Base-by-base conservation (phyloP, 1,140 invertebrate species). In the Pararge aegeria region DNA sequence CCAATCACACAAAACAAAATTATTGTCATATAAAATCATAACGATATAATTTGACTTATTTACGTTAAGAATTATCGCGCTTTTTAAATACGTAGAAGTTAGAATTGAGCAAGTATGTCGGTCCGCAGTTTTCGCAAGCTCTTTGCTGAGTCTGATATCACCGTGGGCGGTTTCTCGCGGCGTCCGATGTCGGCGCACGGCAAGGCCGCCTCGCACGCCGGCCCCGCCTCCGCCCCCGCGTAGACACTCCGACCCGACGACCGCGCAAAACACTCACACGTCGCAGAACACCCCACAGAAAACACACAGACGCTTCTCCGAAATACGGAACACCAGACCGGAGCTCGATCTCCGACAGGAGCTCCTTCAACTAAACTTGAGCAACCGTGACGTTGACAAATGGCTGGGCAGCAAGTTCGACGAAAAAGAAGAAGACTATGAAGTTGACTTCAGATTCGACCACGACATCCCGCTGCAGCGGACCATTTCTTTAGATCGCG, bases 61-160 rank as follows among this genome's bases (percentile, higher is more conserved):
- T 7, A 2, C 7, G 24, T 24, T 24, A n/a, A n/a, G n/a, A n/a
- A n/a, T n/a, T 10, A 34, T 34, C 19, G 16, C 19, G 27, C 18
- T 5, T 40, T 13, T 20, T 21, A 13, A 15, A 21, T 54, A 40
- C 5, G 19, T 40, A 21, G 19, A 24, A 20, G 27, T 24, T 6
- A 50, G 40, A 56, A 65, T 49, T 70, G 48, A 68, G 65, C 53
- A 29, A 51, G 61, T 63, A 48, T 72, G 55, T 72, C 69, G 64
- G 62, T 73, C 64, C 70, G 63, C 83, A 91, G 90, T 91, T 91
- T 91, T 91, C 90, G 90, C 86, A 91, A 91, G 82, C 79, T 91
- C 86, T 90, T 91, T 89, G 85, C 83, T 82, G 90, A 91, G 83
- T 90, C 88, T 89, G 90, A 90, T 82, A 83, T 89, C 79, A 70